phyloP scores from a whole-genome alignment of 2,113 vertebrate species.

The Siniperca knerii region DNA sequence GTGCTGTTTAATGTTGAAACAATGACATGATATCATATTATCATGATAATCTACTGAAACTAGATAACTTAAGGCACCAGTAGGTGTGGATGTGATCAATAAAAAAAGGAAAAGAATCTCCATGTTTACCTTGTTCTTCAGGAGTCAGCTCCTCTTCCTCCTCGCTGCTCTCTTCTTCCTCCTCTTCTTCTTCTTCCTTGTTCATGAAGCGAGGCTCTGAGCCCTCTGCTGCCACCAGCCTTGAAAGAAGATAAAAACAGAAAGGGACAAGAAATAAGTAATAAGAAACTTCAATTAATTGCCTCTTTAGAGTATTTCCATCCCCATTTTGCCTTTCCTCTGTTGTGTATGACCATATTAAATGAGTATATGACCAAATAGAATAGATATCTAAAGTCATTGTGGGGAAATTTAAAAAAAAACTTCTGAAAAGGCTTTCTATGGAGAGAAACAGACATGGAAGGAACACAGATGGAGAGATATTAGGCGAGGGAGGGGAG shows the following conservation, averaged over 20 bases:
- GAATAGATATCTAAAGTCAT: not conserved
- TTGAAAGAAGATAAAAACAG: conserved; percentile 53
- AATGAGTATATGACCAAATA: not conserved
- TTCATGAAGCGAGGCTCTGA: conserved; percentile 86
- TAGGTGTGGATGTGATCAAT: not conserved
- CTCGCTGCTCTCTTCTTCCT: conserved; percentile 89
- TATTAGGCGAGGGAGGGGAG: conserved; percentile 23
- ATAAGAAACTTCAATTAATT: not conserved
- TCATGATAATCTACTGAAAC: not conserved
- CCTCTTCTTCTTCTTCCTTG: conserved; percentile 80
- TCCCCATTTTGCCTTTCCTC: not conserved
- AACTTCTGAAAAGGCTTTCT: not conserved
- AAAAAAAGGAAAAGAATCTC: not conserved
- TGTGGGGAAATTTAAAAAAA: not conserved
- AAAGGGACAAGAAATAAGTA: not conserved
- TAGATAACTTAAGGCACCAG: not conserved
- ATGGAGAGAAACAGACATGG: not conserved
- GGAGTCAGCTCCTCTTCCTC: conserved; percentile 92
- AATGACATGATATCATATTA: not conserved
- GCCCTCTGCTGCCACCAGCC: conserved; percentile 91
- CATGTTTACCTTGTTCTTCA: conserved; percentile 90
- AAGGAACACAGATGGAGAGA: conserved; percentile 44
- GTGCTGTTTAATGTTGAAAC: not conserved
- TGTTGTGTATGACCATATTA: not conserved
- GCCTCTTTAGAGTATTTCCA: not conserved